phyloP scores from a whole-genome alignment of 2,113 vertebrate genomes.

The Salvelinus namaycush region DNA sequence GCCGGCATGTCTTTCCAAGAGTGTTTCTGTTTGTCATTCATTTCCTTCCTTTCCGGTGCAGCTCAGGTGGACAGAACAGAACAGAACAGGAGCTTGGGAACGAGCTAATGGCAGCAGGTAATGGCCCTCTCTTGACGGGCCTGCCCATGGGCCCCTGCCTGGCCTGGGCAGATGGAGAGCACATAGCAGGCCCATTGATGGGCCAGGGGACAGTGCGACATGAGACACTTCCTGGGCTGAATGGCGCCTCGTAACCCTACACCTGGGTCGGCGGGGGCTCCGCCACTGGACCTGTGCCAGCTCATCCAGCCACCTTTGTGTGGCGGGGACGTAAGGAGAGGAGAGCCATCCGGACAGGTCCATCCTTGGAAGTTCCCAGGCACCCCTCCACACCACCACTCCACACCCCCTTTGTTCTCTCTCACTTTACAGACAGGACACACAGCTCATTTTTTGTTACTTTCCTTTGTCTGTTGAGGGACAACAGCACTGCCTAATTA shows the following conservation, averaged over 20 bases:
- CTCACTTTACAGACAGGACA: not conserved
- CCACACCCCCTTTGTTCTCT: not conserved
- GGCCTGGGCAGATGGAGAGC: conserved; percentile 2
- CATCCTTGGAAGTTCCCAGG: not conserved
- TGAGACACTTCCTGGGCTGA: conserved; percentile 10
- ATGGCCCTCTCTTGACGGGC: too few species aligned
- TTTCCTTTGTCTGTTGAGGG: not conserved
- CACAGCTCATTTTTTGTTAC: not conserved
- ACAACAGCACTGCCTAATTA: not conserved
- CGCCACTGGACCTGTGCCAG: not conserved
- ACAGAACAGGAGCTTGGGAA: too few species aligned
- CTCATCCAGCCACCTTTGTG: not conserved
- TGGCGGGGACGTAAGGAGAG: not conserved
- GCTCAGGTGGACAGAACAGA: conserved; percentile 34
- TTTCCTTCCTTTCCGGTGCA: conserved; percentile 13
- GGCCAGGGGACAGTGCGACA: conserved; percentile 47
- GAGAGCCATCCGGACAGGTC: not conserved
- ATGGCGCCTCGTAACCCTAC: not conserved
- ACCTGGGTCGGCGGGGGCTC: not conserved
- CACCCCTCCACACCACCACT: not conserved
- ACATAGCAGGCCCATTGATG: conserved; percentile 49
- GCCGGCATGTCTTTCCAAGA: too few species aligned
- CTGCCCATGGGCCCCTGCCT: too few species aligned
- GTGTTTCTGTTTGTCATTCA: conserved; percentile 11
- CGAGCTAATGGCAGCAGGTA: too few species aligned